phyloP scores from a whole-genome alignment of 1,140 invertebrate species.

The Ceratina calcarata region DNA sequence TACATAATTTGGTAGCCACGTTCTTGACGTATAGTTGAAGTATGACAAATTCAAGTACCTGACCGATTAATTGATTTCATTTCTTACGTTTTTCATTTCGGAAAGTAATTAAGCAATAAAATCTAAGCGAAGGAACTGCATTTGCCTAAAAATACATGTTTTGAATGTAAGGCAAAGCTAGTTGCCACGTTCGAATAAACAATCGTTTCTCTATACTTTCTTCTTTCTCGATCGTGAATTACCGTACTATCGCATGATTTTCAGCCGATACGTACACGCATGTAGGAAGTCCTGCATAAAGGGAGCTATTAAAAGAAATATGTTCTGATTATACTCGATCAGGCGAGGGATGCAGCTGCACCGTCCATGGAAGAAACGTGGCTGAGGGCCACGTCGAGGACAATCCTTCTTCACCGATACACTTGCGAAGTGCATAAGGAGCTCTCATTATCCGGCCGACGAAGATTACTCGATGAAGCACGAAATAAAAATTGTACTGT shows the following conservation, averaged over 20 bases:
- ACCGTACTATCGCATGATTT: background rate
- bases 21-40: too few species aligned
- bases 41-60: too few species aligned
- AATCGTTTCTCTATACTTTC: background rate
- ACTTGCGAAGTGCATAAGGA: conserved; percentile 9
- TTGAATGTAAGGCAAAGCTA: background rate
- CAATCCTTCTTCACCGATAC: conserved; percentile 10
- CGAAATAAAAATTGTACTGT: conserved; percentile 16
- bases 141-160: background rate
- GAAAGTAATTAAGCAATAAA: too few species aligned
- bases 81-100: too few species aligned
- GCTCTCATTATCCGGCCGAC: conserved; percentile 5
- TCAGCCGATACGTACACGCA: background rate
- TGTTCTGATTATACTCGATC: conserved; percentile 24
- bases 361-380: background rate
- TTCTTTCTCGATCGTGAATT: background rate
- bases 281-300: conserved; percentile 5
- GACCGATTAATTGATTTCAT: too few species aligned
- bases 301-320: conserved; percentile 30
- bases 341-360: background rate
- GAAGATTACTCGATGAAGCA: conserved; percentile 5
- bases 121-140: too few species aligned
- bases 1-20: too few species aligned
- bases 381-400: conserved; percentile 2
- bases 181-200: background rate